phyloP scores from a whole-genome alignment of 2,797 vertebrate genomes.

The Trachops cirrhosus region DNA sequence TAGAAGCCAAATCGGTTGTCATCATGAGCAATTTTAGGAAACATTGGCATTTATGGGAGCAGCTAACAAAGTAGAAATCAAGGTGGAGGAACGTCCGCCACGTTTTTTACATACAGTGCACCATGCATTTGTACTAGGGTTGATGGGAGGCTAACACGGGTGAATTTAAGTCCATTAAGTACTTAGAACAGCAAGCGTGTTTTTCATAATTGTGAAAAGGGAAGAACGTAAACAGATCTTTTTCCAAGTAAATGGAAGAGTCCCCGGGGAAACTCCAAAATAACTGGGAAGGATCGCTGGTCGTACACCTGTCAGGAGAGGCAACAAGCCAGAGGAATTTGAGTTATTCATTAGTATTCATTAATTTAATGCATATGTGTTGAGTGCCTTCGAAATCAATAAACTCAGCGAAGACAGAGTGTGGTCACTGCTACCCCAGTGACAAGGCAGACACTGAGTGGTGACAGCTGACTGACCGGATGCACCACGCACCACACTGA shows the following conservation, averaged over 20 bases:
- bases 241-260: not conserved
- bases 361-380: not conserved
- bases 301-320: not conserved
- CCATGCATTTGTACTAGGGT: not conserved
- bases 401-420: not conserved
- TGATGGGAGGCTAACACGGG: not conserved
- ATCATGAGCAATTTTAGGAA: not conserved
- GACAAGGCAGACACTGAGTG: not conserved
- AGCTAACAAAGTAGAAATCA: not conserved
- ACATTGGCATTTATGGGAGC: not conserved
- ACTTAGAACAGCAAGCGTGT: not conserved
- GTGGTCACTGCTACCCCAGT: not conserved
- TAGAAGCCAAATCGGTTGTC: not conserved
- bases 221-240: not conserved
- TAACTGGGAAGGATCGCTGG: not conserved
- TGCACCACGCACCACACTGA: not conserved
- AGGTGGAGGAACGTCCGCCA: not conserved
- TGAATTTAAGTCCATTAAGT: not conserved
- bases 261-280: not conserved
- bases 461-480: not conserved
- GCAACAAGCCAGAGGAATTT: not conserved
- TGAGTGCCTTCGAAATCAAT: not conserved
- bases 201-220: not conserved
- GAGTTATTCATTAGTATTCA: not conserved
- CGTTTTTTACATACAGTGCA: not conserved